Evolutionary conservation across 1,140 invertebrate genomes (phyloP).

Genomic region (Lordiphosa stackelbergi): DNA sequence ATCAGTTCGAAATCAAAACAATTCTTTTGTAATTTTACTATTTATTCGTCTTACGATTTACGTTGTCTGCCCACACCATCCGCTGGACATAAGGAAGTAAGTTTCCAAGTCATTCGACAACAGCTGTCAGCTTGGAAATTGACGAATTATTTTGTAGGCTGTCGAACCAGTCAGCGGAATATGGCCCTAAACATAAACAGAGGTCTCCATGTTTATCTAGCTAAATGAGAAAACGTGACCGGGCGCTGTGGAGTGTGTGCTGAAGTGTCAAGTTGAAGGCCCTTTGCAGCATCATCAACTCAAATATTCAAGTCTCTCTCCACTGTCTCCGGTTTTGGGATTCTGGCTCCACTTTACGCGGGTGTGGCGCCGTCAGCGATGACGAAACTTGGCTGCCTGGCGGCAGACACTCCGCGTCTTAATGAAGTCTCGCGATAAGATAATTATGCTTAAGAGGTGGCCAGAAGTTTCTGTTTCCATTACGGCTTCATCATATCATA

Average conservation of each 20-base stretch:
- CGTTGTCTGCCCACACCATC: conserved; percentile 43
- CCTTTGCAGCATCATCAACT: conserved; percentile 31
- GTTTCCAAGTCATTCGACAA: conserved; percentile 15
- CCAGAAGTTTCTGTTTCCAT: conserved; percentile 17
- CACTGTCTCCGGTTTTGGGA: conserved; percentile 18
- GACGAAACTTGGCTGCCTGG: conserved; percentile 35
- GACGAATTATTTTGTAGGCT: conserved; percentile 10
- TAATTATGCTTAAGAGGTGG: conserved; percentile 38
- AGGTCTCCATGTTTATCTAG: conserved; percentile 28
- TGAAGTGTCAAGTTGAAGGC: conserved; percentile 62
- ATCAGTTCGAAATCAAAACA: conserved; percentile 17
- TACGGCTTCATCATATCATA: conserved; percentile 15
- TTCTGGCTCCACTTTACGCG: conserved; percentile 14
- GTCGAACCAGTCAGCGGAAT: conserved; percentile 17
- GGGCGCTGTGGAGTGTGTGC: conserved; percentile 23
- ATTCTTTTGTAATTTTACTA: conserved; percentile 48
- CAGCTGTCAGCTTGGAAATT: conserved; percentile 20
- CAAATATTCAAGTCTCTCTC: background rate
- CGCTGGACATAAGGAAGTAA: conserved; percentile 51
- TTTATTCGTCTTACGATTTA: conserved; percentile 34
- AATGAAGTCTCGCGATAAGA: conserved; percentile 46
- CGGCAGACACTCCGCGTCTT: conserved; percentile 31
- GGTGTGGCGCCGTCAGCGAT: conserved; percentile 31
- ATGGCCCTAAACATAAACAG: conserved; percentile 26
- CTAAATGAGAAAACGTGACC: conserved; percentile 54